Evolutionary conservation across 2,113 vertebrate genomes (phyloP).

Genomic region (Oreochromis tanganicae): DNA sequence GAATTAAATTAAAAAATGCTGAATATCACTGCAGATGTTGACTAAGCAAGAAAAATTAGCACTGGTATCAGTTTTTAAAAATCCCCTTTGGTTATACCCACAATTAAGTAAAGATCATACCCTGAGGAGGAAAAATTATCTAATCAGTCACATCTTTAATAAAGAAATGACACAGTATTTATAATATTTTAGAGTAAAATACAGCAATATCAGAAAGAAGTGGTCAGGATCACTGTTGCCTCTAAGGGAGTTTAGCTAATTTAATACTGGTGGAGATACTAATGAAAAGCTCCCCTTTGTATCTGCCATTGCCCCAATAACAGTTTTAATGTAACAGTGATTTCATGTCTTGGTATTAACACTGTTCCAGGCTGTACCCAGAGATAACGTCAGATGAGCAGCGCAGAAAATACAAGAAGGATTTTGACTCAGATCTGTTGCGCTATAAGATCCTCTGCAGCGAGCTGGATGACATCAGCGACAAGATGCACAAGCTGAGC

Average conservation of each 20-base stretch:
- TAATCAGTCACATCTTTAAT: not conserved
- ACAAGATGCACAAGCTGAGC: conserved; percentile 77
- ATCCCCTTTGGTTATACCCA: not conserved
- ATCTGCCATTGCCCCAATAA: not conserved
- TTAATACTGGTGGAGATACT: not conserved
- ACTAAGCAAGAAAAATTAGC: not conserved
- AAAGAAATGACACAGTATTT: not conserved
- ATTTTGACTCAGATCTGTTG: conserved; percentile 74
- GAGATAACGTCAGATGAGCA: conserved; percentile 71
- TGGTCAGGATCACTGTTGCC: not conserved
- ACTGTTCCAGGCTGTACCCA: conserved; percentile 68
- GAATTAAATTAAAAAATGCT: not conserved
- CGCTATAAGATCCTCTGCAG: conserved; percentile 77
- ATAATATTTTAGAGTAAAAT: not conserved
- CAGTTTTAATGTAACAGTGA: not conserved
- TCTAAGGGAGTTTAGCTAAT: not conserved
- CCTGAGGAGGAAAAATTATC: not conserved
- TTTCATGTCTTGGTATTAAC: not conserved
- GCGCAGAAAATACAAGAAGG: conserved; percentile 74
- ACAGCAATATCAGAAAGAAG: not conserved
- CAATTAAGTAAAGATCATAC: not conserved
- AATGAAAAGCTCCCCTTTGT: not conserved
- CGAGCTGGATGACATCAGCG: conserved; percentile 76
- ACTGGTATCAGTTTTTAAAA: not conserved
- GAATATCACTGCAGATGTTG: not conserved